Percentiles rank a stretch among this genome's conserved stretches.
phyloP scores from a whole-genome alignment of 2,113 vertebrate genomes.

The Verasper variegatus region DNA sequence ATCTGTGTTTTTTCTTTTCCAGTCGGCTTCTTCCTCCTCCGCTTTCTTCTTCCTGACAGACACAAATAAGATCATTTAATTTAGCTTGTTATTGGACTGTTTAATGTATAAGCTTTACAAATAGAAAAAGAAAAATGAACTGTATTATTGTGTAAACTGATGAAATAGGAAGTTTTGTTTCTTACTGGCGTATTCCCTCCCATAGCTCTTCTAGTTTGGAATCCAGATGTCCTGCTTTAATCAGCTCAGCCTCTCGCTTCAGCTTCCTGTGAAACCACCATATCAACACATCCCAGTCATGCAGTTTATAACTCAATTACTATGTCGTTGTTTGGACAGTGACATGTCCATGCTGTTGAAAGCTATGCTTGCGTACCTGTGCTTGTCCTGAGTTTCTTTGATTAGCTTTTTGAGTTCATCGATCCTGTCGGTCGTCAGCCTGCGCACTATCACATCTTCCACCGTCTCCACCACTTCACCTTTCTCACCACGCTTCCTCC shows the following conservation, averaged over 20 bases:
- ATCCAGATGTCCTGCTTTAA: constrained; percentile 93
- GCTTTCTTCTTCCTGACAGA: constrained; percentile 83
- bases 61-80: constrained; percentile 12
- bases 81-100: background rate
- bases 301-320: background rate
- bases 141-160: background rate
- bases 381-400: constrained; percentile 95
- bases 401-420: constrained; percentile 94
- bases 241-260: constrained; percentile 93
- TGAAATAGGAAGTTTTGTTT: constrained; percentile 36
- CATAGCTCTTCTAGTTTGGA: constrained; percentile 91
- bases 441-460: constrained; percentile 95
- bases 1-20: constrained; percentile 93
- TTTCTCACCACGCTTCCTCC: constrained; percentile 94
- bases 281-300: background rate
- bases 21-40: constrained; percentile 92
- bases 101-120: too few relatives aligned
- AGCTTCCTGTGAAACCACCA: constrained; percentile 83
- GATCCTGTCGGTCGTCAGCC: constrained; percentile 92
- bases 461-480: constrained; percentile 97
- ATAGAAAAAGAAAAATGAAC: background rate
- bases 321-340: background rate
- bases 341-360: background rate
- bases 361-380: constrained; percentile 81
- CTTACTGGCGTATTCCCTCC: constrained; percentile 90